Conservation (phyloP, 2,113 vertebrate genomes). For the Percopsis transmontana region DNA sequence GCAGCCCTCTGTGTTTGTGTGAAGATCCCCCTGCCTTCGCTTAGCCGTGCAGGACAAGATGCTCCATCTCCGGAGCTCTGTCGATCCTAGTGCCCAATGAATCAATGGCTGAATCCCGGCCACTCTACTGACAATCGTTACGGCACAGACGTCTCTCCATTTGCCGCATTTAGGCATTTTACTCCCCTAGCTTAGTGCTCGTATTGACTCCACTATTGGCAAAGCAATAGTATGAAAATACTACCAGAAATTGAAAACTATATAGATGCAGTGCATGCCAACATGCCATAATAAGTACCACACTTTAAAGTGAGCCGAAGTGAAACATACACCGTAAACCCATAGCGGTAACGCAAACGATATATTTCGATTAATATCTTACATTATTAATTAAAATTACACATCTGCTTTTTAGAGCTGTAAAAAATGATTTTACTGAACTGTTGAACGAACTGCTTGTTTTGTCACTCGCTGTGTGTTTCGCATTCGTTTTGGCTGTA, state of each 20-base stretch:
- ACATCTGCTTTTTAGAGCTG: too few species aligned
- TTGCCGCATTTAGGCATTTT: constrained; percentile 59
- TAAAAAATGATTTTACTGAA: too few species aligned
- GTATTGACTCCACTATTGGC: constrained; percentile 77
- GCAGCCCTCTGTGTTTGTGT: constrained; percentile 25
- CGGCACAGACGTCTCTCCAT: constrained; percentile 52
- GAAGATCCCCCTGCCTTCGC: neutral
- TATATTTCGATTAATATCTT: too few species aligned
- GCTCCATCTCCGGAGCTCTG: constrained; percentile 29
- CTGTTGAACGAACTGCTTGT: too few species aligned
- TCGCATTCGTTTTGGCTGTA: too few species aligned
- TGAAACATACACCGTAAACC: constrained; percentile 9
- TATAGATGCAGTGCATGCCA: constrained; percentile 14
- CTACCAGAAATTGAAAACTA: constrained; percentile 44
- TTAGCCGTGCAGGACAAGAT: too few species aligned
- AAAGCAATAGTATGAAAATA: constrained; percentile 73
- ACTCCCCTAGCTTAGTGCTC: constrained; percentile 52
- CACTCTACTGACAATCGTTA: constrained; percentile 63
- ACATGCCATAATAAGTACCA: constrained; percentile 50
- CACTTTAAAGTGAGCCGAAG: constrained; percentile 27
- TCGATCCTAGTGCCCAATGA: constrained; percentile 45
- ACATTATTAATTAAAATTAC: too few species aligned
- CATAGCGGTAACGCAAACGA: too few species aligned
- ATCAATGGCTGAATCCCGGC: constrained; percentile 49
- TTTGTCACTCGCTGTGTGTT: too few species aligned